Conservation (phyloP, 2,888 invertebrate genomes). For the Globia sparganii region DNA sequence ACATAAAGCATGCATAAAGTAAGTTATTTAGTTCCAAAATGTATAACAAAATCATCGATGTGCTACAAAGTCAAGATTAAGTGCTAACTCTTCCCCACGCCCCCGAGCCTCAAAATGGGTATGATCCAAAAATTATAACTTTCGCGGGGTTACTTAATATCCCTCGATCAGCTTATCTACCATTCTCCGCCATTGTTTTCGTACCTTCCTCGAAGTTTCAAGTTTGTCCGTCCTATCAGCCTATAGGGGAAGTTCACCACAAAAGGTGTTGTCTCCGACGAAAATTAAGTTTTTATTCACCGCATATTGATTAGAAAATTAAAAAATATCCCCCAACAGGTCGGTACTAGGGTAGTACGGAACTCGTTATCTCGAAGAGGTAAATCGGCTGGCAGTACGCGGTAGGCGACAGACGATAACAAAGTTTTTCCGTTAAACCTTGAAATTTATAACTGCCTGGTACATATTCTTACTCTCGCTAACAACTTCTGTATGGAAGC, state of each 20-base stretch:
- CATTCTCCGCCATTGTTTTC: slow-evolving; percentile 61
- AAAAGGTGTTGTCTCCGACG: slow-evolving; percentile 61
- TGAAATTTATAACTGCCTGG: slow-evolving; percentile 73
- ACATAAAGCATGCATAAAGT: background rate
- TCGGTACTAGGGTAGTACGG: slow-evolving; percentile 41
- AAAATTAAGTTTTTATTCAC: slow-evolving; percentile 59
- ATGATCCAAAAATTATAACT: slow-evolving; percentile 57
- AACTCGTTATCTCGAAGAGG: slow-evolving; percentile 66
- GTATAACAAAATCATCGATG: background rate
- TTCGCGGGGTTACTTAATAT: slow-evolving; percentile 39
- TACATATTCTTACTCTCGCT: slow-evolving; percentile 55
- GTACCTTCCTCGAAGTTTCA: slow-evolving; percentile 40
- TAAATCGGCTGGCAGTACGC: slow-evolving; percentile 60
- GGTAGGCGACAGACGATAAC: slow-evolving; percentile 70
- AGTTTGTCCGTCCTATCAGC: slow-evolving; percentile 42
- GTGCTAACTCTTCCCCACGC: slow-evolving; percentile 26
- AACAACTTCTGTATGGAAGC: slow-evolving; percentile 50
- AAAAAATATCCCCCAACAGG: slow-evolving; percentile 58
- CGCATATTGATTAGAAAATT: slow-evolving; percentile 70
- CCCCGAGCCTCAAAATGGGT: slow-evolving; percentile 31
- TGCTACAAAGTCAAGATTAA: slow-evolving; percentile 7
- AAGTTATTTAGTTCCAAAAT: background rate
- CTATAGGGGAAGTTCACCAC: slow-evolving; percentile 55
- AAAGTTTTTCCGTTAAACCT: slow-evolving; percentile 77
- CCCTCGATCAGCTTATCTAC: slow-evolving; percentile 56